Evolutionary conservation across 2,888 invertebrate species (phyloP).

Genomic region (Hartigia nigra): DNA sequence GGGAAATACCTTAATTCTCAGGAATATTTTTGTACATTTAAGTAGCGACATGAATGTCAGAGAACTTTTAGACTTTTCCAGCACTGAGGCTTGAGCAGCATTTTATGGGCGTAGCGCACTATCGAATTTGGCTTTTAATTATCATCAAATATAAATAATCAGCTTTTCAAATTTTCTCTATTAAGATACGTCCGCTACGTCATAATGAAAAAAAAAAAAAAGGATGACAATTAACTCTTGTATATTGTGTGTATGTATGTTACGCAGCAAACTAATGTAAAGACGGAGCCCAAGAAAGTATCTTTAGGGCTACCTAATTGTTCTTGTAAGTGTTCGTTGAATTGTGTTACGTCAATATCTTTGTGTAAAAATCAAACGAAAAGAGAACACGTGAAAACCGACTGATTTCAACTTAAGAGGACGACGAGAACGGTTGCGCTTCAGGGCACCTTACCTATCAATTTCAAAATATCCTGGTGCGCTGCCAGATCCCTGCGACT

Average conservation of each 20-base stretch:
- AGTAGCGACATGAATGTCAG: background rate
- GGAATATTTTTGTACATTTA: background rate
- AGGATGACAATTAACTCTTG: constrained; percentile 29
- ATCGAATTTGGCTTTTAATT: constrained; percentile 14
- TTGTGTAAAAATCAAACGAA: background rate
- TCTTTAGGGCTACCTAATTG: constrained; percentile 57
- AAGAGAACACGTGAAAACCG: background rate
- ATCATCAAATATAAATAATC: constrained; percentile 13
- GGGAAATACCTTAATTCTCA: background rate
- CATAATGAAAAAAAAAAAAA: constrained; percentile 21
- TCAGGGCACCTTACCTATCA: background rate
- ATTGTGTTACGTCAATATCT: constrained; percentile 27
- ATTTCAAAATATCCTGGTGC: background rate
- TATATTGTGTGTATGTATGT: constrained; percentile 52
- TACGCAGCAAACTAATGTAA: constrained; percentile 62
- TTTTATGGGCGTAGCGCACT: background rate
- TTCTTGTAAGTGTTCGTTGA: constrained; percentile 57
- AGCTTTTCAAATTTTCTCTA: constrained; percentile 4
- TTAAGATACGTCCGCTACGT: background rate
- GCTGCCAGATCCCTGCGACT: background rate
- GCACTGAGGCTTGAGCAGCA: background rate
- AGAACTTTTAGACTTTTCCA: background rate
- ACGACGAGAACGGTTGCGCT: background rate
- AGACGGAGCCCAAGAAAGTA: constrained; percentile 44
- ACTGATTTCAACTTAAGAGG: background rate